phyloP scores from a whole-genome alignment of 2,113 vertebrate species.

The Mus pahari region DNA sequence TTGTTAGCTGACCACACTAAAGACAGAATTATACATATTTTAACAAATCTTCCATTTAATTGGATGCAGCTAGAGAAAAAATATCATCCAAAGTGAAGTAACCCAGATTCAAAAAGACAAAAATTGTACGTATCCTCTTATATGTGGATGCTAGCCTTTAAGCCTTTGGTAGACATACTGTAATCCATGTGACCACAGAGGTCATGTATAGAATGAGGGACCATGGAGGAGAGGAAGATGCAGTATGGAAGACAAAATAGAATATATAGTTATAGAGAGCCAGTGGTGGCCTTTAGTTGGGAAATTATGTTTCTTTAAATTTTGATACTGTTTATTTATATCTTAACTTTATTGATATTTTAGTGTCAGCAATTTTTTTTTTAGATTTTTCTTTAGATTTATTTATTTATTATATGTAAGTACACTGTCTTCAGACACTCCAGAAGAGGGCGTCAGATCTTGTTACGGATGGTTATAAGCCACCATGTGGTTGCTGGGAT shows the following conservation, averaged over 20 bases:
- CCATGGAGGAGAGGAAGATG: background rate
- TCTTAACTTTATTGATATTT: background rate
- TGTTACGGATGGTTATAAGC: too few species aligned
- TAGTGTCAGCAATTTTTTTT: slow-evolving; percentile 8
- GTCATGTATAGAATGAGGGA: background rate
- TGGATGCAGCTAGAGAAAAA: background rate
- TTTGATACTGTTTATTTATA: background rate
- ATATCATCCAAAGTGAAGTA: background rate
- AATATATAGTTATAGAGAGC: background rate
- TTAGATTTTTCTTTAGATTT: too few species aligned
- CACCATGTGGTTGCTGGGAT: too few species aligned
- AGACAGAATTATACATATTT: background rate
- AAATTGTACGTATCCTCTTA: background rate
- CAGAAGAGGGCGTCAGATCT: too few species aligned
- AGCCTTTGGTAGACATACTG: background rate
- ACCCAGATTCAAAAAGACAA: background rate
- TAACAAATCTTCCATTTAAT: background rate
- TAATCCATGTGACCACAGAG: background rate
- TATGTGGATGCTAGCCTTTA: background rate
- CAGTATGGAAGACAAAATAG: background rate
- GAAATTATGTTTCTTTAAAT: background rate
- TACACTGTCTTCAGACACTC: too few species aligned
- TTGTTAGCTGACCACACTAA: background rate
- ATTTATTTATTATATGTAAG: too few species aligned
- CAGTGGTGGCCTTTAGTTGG: background rate